Evolutionary conservation across 92 coral and sea anemone genomes (phyloP).

Genomic region (Galaxea fascicularis): DNA sequence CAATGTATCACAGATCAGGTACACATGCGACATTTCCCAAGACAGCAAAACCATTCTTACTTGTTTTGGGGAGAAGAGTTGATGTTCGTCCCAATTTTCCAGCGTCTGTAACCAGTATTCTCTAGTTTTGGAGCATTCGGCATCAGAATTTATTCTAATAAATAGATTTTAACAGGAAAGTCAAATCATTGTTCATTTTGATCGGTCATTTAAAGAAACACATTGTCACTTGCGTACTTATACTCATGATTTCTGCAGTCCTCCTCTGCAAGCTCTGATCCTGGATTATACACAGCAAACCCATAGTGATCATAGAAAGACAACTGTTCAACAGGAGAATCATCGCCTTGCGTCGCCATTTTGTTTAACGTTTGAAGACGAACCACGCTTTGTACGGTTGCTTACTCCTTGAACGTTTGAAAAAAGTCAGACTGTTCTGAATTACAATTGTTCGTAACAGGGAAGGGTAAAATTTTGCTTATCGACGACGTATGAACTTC

Average conservation of each 20-base stretch:
- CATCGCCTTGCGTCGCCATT: constrained; percentile 17
- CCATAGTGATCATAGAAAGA: constrained; percentile 74
- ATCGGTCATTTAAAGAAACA: background rate
- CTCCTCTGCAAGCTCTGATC: constrained; percentile 60
- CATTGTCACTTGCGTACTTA: constrained; percentile 35
- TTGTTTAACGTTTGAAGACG: background rate
- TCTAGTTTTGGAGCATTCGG: constrained; percentile 6
- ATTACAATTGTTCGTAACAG: background rate
- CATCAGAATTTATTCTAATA: constrained; percentile 4
- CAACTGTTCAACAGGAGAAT: constrained; percentile 20
- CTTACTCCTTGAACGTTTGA: background rate
- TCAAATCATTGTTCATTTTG: background rate
- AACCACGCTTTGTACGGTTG: background rate
- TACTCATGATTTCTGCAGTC: constrained; percentile 83
- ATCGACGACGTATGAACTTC: too few relatives aligned
- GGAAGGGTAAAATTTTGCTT: background rate
- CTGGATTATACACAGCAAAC: constrained; percentile 77
- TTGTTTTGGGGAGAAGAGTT: constrained; percentile 67
- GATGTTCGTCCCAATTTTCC: constrained; percentile 55
- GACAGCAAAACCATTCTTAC: constrained; percentile 44
- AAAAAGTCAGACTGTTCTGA: background rate
- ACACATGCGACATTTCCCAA: too few relatives aligned
- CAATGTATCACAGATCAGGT: too few relatives aligned
- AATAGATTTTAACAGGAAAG: background rate
- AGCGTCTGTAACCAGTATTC: constrained; percentile 59